Base-by-base conservation (phyloP, 2,797 vertebrate species). In the Myotis pilosus region DNA sequence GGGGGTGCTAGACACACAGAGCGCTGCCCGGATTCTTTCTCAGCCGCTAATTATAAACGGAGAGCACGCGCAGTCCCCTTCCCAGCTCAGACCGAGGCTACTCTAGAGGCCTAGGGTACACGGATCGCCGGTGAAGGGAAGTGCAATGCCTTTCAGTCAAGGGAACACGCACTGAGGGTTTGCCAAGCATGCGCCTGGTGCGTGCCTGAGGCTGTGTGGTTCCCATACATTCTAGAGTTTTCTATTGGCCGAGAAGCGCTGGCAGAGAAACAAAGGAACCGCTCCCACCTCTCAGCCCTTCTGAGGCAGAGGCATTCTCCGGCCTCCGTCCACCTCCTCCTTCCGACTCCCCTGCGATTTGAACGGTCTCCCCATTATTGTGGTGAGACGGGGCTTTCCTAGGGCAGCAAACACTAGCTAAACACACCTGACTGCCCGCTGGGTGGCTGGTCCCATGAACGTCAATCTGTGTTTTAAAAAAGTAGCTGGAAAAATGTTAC, bases 391-490 rank as follows among this genome's bases (percentile, higher is more conserved):
- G 28, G 33, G 36, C 22, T 64, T 90, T 69, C 55, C 44, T 15
- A 44, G 2, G 36, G 2, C 2, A 38, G 71, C 51, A 55, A 84
- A 64, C 20, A 36, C 15, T 88, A 17, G 20, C 36, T 44, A 51
- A 72, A 9, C 28, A 57, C 4, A 55, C 12, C 13, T 17, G 5
- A 47, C 1, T 17, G 22, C 33, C 3, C 22, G 4, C 20, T 16
- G 64, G 36, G 6, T 69, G 75, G 51, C n/a, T 78, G 30, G 38
- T 19, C 36, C 5, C 23, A 66, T 30, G 62, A 38, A 74, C 36
- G n/a, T 17, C n/a, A 62, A 69, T 30, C 9, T 44, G 10, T 17
- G 79, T 19, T 84, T 87, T 3, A n/a, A 93, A 79, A 91, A 57
- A 41, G 33, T 11, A 78, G 86, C 51, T 64, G 19, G 78, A 91